These are phyloP conservation scores for Apodemia hepburni DNA, from an alignment of 2,888 invertebrate species.

Conservation along the genomic window DNA sequence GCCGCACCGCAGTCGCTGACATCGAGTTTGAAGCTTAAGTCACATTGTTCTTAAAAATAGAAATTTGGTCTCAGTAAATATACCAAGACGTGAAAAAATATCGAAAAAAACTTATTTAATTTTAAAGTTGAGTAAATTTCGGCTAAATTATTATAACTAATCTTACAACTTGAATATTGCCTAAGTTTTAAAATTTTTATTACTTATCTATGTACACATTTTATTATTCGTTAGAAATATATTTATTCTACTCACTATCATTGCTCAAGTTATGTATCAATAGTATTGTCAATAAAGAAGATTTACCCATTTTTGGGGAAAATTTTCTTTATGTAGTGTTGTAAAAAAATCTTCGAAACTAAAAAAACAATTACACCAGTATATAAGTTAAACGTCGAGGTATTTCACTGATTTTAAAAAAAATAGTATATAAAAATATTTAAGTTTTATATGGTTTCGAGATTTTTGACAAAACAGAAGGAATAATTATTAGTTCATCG, in stretches of 20 bases:
- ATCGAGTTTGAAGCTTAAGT: no score
- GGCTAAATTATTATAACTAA: background rate
- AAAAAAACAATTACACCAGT: no score
- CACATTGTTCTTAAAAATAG: no score
- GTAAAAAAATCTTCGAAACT: background rate
- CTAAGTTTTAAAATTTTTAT: background rate
- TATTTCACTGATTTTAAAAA: no score
- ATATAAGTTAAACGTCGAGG: no score
- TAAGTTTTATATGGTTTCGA: background rate
- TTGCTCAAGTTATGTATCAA: slow-evolving; percentile 13
- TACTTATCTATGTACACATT: background rate
- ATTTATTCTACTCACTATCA: slow-evolving; percentile 2
- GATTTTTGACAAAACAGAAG: background rate
- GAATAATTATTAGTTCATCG: slow-evolving; percentile 1
- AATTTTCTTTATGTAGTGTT: background rate
- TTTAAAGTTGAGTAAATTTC: background rate
- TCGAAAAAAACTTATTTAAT: background rate
- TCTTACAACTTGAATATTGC: background rate
- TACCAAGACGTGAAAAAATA: no score
- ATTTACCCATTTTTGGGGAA: background rate
- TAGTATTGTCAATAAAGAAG: background rate
- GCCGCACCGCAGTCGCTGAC: no score
- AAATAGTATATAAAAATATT: no score
- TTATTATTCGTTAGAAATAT: background rate
- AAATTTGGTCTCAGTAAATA: no score